Conservation (phyloP, 2,797 vertebrate species). For the Esox masquinongy region DNA sequence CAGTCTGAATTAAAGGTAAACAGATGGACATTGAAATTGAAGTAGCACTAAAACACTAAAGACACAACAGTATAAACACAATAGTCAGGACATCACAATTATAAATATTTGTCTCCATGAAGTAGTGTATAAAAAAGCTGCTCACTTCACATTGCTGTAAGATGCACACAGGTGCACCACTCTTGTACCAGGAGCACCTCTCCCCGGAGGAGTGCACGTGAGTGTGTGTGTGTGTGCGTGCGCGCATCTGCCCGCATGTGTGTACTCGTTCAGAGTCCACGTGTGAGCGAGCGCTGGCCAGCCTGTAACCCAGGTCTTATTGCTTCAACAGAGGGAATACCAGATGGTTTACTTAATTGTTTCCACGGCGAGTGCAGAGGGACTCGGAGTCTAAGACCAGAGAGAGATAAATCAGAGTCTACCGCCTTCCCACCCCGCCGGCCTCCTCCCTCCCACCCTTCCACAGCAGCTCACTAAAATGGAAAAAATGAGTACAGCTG, state of each 20-base stretch:
- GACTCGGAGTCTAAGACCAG: conserved; percentile 51
- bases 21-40: background rate
- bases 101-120: background rate
- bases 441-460: conserved; percentile 16
- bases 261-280: background rate
- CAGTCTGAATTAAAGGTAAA: background rate
- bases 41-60: background rate
- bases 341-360: conserved; percentile 76
- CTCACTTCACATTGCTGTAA: background rate
- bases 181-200: background rate
- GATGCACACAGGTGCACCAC: background rate
- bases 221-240: conserved; percentile 3
- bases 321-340: conserved; percentile 69
- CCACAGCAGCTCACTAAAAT: conserved; percentile 49
- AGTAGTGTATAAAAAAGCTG: background rate
- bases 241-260: background rate
- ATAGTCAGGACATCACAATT: background rate
- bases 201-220: background rate
- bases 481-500: conserved; percentile 72
- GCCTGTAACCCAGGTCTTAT: conserved; percentile 48
- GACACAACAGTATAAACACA: background rate
- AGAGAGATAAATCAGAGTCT: conserved; percentile 69
- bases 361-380: conserved; percentile 30
- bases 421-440: conserved; percentile 24
- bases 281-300: background rate